These are phyloP conservation scores for Stictonetta naevosa DNA, from an alignment of 2,113 vertebrate species.

Conservation along the genomic window DNA sequence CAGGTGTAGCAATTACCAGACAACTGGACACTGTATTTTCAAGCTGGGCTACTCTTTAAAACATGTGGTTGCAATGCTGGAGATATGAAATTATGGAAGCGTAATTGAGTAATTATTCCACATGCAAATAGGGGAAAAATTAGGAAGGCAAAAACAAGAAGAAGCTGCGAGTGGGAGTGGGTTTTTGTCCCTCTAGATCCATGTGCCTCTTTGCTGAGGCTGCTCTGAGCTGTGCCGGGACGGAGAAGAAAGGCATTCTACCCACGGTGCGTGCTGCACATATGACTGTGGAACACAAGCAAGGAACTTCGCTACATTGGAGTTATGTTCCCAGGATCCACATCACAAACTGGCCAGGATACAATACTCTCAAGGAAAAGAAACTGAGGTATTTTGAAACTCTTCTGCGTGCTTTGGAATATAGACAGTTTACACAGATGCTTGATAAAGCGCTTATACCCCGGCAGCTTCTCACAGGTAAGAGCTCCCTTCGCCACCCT, in stretches of 20 bases:
- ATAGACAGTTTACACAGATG: not conserved
- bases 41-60: not conserved
- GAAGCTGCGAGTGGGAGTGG: not conserved
- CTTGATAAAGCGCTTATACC: not conserved
- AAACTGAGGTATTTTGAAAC: slow-evolving; percentile 52
- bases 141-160: not conserved
- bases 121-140: not conserved
- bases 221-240: not conserved
- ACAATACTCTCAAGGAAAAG: not conserved
- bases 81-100: not conserved
- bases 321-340: not conserved
- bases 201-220: not conserved
- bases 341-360: not conserved
- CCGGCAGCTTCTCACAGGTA: slow-evolving; percentile 28
- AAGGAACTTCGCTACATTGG: not conserved
- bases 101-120: not conserved
- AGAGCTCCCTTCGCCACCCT: not conserved
- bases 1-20: not conserved
- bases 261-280: rapidly evolving
- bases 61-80: not conserved
- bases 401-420: not conserved
- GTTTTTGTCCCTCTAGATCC: not conserved
- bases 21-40: not conserved
- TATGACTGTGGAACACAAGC: not conserved
- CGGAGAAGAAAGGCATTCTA: slow-evolving; percentile 22